Evolutionary conservation across 2,888 invertebrate species (phyloP).

Genomic region (Endotricha flammealis): DNA sequence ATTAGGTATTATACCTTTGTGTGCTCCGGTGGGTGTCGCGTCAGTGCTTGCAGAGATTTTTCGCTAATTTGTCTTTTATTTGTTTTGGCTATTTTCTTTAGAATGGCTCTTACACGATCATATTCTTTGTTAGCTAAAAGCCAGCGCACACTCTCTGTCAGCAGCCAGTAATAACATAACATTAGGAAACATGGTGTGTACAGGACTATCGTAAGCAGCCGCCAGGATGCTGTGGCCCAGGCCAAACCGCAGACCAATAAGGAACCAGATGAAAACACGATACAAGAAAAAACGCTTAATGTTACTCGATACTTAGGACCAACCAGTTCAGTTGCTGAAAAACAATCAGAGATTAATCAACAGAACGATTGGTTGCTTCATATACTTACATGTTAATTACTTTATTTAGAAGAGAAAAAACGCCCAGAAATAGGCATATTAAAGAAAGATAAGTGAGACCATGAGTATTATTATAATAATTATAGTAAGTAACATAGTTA

Average conservation of each 20-base stretch:
- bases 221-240: constrained; percentile 81
- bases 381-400: constrained; percentile 4
- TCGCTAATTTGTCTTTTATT: constrained; percentile 79
- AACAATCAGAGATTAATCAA: not conserved
- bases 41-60: constrained; percentile 58
- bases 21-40: too few relatives aligned
- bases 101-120: constrained; percentile 78
- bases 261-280: constrained; percentile 82
- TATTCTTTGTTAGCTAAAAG: constrained; percentile 81
- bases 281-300: constrained; percentile 79
- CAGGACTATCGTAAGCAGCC: constrained; percentile 75
- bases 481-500: not conserved
- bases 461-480: too few relatives aligned
- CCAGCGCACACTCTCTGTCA: constrained; percentile 84
- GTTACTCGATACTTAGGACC: constrained; percentile 81
- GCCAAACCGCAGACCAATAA: constrained; percentile 79
- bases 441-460: too few relatives aligned
- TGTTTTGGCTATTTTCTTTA: constrained; percentile 79
- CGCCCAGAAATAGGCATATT: too few relatives aligned
- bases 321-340: constrained; percentile 81
- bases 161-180: constrained; percentile 78
- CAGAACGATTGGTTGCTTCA: constrained; percentile 3
- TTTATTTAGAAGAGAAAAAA: too few relatives aligned
- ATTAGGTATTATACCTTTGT: too few relatives aligned
- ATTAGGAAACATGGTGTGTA: constrained; percentile 81